Evolutionary conservation across 2,113 vertebrate genomes (phyloP).

Genomic region (Heteronetta atricapilla): DNA sequence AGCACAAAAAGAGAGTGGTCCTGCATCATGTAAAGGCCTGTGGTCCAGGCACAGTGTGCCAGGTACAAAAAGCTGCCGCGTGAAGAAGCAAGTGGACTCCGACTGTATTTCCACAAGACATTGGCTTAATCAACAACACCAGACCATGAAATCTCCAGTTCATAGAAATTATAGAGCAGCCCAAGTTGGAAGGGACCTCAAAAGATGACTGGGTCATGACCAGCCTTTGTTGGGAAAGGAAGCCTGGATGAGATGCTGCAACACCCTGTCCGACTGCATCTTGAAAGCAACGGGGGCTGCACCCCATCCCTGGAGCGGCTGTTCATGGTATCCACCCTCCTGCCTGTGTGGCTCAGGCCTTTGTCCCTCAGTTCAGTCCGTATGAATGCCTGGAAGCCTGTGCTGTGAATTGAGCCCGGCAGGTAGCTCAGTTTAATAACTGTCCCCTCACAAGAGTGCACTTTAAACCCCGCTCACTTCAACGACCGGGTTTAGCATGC

Average conservation of each 20-base stretch:
- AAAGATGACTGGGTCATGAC: neutral
- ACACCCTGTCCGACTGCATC: too few species aligned
- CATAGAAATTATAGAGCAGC: neutral
- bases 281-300: too few species aligned
- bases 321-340: neutral
- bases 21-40: neutral
- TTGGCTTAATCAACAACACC: neutral
- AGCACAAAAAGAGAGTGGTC: neutral
- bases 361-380: neutral
- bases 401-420: neutral
- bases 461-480: neutral
- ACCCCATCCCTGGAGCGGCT: too few species aligned
- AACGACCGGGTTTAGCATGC: neutral
- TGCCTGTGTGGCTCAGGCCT: neutral
- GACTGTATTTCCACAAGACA: neutral
- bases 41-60: fast-evolving
- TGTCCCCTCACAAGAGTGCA: neutral
- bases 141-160: neutral
- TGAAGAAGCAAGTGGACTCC: neutral
- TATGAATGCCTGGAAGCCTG: neutral
- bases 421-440: neutral
- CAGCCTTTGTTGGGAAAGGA: too few species aligned
- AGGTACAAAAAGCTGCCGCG: neutral
- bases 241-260: too few species aligned
- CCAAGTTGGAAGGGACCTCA: neutral